A percentile compares a stretch with the other conserved stretches of the same genome.
Evolutionary conservation across 1,140 invertebrate species (phyloP).

Genomic region (Pseudoatta argentina): DNA sequence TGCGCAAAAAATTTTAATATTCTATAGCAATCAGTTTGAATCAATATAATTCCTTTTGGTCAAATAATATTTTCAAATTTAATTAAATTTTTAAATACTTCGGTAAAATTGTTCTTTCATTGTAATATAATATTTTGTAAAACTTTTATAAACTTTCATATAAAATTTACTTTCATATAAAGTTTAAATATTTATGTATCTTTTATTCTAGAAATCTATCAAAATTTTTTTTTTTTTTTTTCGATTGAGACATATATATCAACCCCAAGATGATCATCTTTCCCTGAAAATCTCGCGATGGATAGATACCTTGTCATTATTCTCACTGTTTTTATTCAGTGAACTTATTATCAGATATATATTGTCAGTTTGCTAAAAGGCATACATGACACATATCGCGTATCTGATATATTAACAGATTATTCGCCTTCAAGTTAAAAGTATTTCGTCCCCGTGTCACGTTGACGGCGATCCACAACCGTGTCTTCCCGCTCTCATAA

Average conservation of each 20-base stretch:
- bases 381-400: not conserved
- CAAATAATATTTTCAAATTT: too few relatives aligned
- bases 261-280: not conserved
- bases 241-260: not conserved
- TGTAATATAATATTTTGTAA: not conserved
- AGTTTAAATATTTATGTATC: not conserved
- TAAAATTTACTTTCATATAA: not conserved
- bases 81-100: too few relatives aligned
- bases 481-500: conserved; percentile 43
- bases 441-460: conserved; percentile 36
- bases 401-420: conserved; percentile 4
- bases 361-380: not conserved
- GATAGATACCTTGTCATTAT: not conserved
- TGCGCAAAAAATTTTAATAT: too few relatives aligned
- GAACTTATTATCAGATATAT: too few relatives aligned
- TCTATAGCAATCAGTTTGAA: too few relatives aligned
- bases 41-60: too few relatives aligned
- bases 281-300: not conserved
- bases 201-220: not conserved
- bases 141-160: not conserved
- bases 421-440: conserved; percentile 33
- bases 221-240: not conserved
- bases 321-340: conserved; percentile 8
- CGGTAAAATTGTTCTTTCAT: too few relatives aligned
- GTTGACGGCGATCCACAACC: not conserved